Conservation (phyloP, 2,888 invertebrate species). For the Melipona bicolor region DNA sequence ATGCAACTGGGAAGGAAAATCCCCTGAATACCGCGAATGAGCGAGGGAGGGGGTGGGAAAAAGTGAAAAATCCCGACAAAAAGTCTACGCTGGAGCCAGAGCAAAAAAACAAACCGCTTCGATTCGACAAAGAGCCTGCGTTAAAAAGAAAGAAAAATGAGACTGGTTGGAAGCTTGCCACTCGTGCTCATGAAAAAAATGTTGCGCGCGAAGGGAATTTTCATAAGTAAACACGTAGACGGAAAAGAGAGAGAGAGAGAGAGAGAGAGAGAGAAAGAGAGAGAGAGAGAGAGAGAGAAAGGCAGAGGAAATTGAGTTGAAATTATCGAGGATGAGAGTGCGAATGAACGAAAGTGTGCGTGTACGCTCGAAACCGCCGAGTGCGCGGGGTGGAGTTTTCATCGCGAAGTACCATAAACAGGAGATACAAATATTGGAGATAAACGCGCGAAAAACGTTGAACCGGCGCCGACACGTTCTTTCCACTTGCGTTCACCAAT, state of each 20-base stretch:
- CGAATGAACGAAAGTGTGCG: constrained; percentile 31
- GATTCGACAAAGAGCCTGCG: neutral
- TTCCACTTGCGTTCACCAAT: neutral
- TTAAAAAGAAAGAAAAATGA: neutral
- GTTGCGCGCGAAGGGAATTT: constrained; percentile 10
- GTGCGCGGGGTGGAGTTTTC: neutral
- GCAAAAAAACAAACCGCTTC: neutral
- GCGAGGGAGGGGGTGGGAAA: too few relatives aligned
- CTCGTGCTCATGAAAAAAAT: too few relatives aligned
- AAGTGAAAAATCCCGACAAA: neutral
- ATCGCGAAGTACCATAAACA: constrained; percentile 25
- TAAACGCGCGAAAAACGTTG: constrained; percentile 35
- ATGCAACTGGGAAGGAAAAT: too few relatives aligned
- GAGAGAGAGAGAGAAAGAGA: neutral
- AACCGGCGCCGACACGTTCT: constrained; percentile 1
- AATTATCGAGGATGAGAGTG: constrained; percentile 9
- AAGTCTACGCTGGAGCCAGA: neutral
- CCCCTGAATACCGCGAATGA: too few relatives aligned
- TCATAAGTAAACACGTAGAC: constrained; percentile 17
- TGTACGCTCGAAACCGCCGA: neutral
- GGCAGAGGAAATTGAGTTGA: neutral
- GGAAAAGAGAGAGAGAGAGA: neutral
- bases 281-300: neutral
- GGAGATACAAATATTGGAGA: constrained; percentile 39
- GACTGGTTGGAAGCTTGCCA: neutral